Evolutionary conservation across 2,797 vertebrate species (phyloP).

Genomic region (Poeciliopsis paucimaculata): DNA sequence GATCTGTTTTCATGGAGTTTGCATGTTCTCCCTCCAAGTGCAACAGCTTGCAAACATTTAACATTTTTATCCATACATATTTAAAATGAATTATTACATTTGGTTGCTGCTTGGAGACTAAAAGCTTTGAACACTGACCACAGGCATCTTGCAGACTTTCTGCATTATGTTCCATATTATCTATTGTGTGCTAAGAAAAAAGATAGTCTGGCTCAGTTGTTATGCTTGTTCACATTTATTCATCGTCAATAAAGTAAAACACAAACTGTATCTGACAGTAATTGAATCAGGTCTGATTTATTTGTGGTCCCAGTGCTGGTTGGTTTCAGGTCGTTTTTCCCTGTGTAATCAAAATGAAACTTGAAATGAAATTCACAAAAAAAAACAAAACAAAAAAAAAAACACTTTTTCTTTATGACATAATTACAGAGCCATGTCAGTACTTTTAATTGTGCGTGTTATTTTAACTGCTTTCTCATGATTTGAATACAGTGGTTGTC

Average conservation of each 20-base stretch:
- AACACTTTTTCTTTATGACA: conserved; percentile 11
- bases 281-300: conserved; percentile 51
- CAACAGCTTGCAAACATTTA: background rate
- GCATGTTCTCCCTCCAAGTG: background rate
- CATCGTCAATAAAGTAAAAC: conserved; percentile 24
- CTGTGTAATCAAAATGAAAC: conserved; percentile 21
- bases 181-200: background rate
- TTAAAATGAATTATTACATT: background rate
- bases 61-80: background rate
- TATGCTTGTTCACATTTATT: conserved; percentile 3
- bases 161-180: background rate
- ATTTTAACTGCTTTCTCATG: conserved; percentile 5
- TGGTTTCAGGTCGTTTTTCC: conserved; percentile 42
- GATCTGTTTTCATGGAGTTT: background rate
- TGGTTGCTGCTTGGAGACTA: background rate
- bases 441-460: conserved; percentile 27
- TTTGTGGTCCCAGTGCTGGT: conserved; percentile 41
- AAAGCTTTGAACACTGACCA: background rate
- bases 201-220: background rate
- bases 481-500: conserved; percentile 31
- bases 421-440: conserved; percentile 45
- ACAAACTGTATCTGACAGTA: conserved; percentile 29
- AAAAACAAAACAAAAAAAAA: background rate
- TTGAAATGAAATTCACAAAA: conserved; percentile 32
- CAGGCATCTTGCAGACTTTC: background rate